Base-by-base conservation (phyloP, 2,113 vertebrate species). In the Rhinopomastus cyanomelas region DNA sequence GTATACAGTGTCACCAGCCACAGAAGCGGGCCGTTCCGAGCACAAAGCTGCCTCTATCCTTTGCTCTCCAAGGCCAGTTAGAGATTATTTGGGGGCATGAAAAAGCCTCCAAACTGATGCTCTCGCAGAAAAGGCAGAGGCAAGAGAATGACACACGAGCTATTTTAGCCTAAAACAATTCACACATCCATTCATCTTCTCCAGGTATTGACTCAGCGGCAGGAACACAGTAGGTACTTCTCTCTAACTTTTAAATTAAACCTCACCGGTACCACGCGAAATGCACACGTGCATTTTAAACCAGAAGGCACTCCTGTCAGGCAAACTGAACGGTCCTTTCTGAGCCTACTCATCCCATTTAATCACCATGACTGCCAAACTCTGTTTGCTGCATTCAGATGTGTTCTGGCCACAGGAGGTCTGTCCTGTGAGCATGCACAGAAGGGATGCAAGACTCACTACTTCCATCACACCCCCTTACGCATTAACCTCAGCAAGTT, bases 1-100 rank as follows among this genome's bases (percentile, higher is more conserved):
- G 52, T 87, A 66, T 56, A 92, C 2, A 2, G 53, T 73, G 88
- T 65, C 85, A 67, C 12, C 12, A 75, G 91, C 81, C 91, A 90
- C 93, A 92, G 92, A 81, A 95, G 92, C 85, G 74, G 74, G 60
- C 57, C 77, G n/a, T 19, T 85, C 52, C 56, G 10, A 82, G 30
- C 46, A 85, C 37, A 91, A 77, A 79, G 82, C 71, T 15, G 12
- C 83, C 51, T 60, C 74, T 71, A 78, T 44, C 61, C 51, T 79
- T 80, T 72, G 55, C 16, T 81, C 21, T 71, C 62, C 5, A 20
- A 65, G 34, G 44, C 49, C 85, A 85, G 82, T 69, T 44, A 66
- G 27, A 53, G n/a, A 59, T 19, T 77, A 65, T 48, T 64, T 3
- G 5, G 13, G 72, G 42, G 37, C 37, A 83, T 69, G 64, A 79